Percentiles rank a stretch among this genome's conserved stretches.
Conservation (phyloP, 2,888 invertebrate genomes). For the Tiliacea aurago region DNA sequence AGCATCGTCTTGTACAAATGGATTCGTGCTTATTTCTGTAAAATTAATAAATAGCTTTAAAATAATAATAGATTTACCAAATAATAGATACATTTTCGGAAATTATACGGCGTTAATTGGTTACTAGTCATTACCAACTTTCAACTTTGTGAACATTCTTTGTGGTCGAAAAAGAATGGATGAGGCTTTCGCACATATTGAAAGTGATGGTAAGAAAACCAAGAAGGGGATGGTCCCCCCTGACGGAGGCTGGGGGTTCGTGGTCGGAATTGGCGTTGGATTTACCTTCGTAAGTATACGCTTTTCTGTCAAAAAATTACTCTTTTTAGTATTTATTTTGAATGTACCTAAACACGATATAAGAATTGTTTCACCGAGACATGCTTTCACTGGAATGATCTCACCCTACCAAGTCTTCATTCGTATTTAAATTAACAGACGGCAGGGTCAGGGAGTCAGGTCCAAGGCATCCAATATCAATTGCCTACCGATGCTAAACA, state of each 20-base stretch:
- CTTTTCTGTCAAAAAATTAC: neutral
- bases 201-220: conserved; percentile 64
- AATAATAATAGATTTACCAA: neutral
- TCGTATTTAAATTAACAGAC: conserved; percentile 41
- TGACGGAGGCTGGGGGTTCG: conserved; percentile 96
- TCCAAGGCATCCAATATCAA: conserved; percentile 45
- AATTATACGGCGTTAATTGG: neutral
- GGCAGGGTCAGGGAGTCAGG: conserved; percentile 46
- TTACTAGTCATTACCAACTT: neutral
- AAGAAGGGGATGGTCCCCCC: conserved; percentile 87
- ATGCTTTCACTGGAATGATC: conserved; percentile 28
- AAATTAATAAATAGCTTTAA: conserved; percentile 10
- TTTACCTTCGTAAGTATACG: conserved; percentile 93
- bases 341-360: neutral
- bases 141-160: conserved; percentile 17
- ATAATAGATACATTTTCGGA: neutral
- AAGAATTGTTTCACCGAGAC: neutral
- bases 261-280: conserved; percentile 93
- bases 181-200: conserved; percentile 86
- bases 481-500: conserved; percentile 34
- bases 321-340: neutral
- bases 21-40: conserved; percentile 10
- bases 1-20: conserved; percentile 26
- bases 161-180: conserved; percentile 77
- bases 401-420: conserved; percentile 28